Evolutionary conservation across 92 coral and sea anemone species (phyloP).

Genomic region (Anthopleura xanthogrammica): DNA sequence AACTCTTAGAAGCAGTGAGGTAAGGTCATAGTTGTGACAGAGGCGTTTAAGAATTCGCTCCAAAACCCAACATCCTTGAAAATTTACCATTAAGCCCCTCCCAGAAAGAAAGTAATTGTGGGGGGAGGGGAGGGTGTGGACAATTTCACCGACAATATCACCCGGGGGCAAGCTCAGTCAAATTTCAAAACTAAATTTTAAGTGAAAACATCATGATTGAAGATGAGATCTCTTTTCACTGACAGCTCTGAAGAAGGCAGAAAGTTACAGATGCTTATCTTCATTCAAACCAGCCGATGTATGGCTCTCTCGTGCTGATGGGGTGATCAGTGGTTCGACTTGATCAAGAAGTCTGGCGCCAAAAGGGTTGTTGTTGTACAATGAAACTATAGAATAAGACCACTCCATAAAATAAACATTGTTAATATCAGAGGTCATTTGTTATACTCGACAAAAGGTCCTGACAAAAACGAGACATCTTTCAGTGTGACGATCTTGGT

Average conservation of each 20-base stretch:
- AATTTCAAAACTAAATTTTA: too few species aligned
- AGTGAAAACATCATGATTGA: too few species aligned
- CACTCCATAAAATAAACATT: conserved; percentile 25
- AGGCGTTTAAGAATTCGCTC: too few species aligned
- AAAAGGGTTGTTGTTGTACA: neutral
- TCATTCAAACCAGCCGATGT: neutral
- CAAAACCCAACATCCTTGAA: too few species aligned
- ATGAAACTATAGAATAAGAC: neutral
- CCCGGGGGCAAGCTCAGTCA: too few species aligned
- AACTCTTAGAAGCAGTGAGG: too few species aligned
- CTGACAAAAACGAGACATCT: neutral
- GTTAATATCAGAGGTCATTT: conserved; percentile 1
- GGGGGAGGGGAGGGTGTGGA: too few species aligned
- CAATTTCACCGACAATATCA: too few species aligned
- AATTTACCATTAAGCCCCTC: too few species aligned
- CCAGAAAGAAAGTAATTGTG: too few species aligned
- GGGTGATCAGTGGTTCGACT: conserved; percentile 15
- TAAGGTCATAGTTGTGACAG: too few species aligned
- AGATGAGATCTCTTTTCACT: neutral
- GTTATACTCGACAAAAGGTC: neutral
- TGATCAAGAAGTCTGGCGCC: conserved; percentile 25
- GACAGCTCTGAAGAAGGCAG: neutral
- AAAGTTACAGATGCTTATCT: neutral
- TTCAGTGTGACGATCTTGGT: neutral
- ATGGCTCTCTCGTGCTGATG: conserved; percentile 2